These are phyloP conservation scores for Metopia argyrocephala DNA, from an alignment of 2,888 invertebrate species.

Conservation along the genomic window DNA sequence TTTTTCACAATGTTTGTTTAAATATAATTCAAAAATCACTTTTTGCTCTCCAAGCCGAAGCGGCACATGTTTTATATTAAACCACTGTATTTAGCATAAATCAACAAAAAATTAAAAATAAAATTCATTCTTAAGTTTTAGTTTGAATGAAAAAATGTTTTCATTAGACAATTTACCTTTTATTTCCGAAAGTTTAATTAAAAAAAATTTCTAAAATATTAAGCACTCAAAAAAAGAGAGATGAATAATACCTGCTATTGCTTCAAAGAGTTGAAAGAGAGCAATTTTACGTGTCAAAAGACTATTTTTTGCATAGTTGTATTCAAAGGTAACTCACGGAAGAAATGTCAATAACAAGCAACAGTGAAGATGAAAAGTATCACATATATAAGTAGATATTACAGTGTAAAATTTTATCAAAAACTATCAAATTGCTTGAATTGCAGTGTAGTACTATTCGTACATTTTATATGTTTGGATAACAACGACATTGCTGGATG, in stretches of 20 bases:
- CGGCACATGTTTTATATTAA: slow-evolving; percentile 26
- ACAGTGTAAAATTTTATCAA: background rate
- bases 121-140: background rate
- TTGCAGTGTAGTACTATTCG: too few relatives aligned
- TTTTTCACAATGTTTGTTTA: too few relatives aligned
- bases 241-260: slow-evolving; percentile 31
- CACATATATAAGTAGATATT: background rate
- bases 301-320: background rate
- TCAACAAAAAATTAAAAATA: background rate
- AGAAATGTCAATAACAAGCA: background rate
- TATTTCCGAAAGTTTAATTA: slow-evolving; percentile 7
- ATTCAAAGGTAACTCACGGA: background rate
- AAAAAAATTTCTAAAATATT: slow-evolving; percentile 4
- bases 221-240: slow-evolving; percentile 21
- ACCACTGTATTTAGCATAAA: background rate
- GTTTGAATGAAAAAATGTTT: background rate
- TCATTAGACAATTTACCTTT: slow-evolving; percentile 42
- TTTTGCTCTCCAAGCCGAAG: background rate
- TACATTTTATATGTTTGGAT: too few relatives aligned
- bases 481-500: too few relatives aligned
- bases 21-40: background rate
- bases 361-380: slow-evolving; percentile 2
- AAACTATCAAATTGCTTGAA: background rate
- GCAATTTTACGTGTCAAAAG: slow-evolving; percentile 51
- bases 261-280: slow-evolving; percentile 15